Conservation (phyloP, 2,888 invertebrate species). For the Spodoptera picta region DNA sequence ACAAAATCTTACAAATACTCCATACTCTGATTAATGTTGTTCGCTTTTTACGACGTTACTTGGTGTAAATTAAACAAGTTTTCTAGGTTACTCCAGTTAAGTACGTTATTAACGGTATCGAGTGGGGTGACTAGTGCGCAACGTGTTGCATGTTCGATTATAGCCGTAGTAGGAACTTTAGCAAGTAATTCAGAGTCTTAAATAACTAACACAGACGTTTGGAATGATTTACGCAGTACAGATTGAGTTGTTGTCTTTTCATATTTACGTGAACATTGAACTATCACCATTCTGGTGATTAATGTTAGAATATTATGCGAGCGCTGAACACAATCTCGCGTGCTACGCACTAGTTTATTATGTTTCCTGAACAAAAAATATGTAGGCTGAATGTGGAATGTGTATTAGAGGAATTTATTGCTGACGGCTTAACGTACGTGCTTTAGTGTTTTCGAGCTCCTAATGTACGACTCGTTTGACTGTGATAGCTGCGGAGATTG, state of each 20-base stretch:
- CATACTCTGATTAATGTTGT: too few species aligned
- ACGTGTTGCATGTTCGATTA: too few species aligned
- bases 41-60: too few species aligned
- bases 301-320: conserved; percentile 40
- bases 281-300: conserved; percentile 43
- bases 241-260: not conserved
- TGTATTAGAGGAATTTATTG: conserved; percentile 53
- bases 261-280: conserved; percentile 3
- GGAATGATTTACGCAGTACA: not conserved
- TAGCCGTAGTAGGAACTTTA: too few species aligned
- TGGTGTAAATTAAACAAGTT: too few species aligned
- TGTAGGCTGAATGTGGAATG: conserved; percentile 47
- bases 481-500: conserved; percentile 1
- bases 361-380: conserved; percentile 59
- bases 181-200: too few species aligned
- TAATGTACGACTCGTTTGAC: conserved; percentile 31
- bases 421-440: conserved; percentile 30
- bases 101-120: too few species aligned
- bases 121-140: too few species aligned
- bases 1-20: conserved; percentile 23
- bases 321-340: conserved; percentile 59
- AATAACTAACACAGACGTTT: too few species aligned
- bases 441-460: conserved; percentile 22
- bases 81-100: too few species aligned
- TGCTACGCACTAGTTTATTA: conserved; percentile 56